phyloP scores from a whole-genome alignment of 2,888 invertebrate species.

The Cepaea hortensis region DNA sequence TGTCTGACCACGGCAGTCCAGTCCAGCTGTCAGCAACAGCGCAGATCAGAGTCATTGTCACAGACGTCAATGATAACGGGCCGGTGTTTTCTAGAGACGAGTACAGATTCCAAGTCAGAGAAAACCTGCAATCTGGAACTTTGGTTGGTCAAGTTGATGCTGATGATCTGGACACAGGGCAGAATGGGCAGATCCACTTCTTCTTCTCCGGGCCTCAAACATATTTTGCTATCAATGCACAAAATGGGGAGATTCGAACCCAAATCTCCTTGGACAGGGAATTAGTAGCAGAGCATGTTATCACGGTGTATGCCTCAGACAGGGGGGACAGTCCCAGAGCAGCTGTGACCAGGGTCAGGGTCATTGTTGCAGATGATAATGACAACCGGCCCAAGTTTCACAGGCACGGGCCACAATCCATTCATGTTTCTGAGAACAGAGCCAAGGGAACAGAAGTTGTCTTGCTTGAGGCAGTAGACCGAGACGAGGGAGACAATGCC shows the following conservation, averaged over 20 bases:
- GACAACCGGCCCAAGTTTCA: conserved; percentile 68
- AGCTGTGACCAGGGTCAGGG: conserved; percentile 68
- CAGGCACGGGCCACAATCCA: conserved; percentile 80
- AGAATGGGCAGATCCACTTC: conserved; percentile 65
- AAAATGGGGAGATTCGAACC: conserved; percentile 88
- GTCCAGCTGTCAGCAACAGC: conserved; percentile 60
- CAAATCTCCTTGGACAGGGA: conserved; percentile 91
- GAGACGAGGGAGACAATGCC: conserved; percentile 92
- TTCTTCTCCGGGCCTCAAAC: conserved; percentile 53
- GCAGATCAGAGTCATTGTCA: conserved; percentile 61
- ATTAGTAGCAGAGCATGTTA: conserved; percentile 85
- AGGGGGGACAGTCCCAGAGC: conserved; percentile 77
- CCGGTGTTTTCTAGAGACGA: conserved; percentile 82
- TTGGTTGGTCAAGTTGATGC: conserved; percentile 67
- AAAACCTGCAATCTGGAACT: conserved; percentile 63
- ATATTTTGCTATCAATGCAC: conserved; percentile 65
- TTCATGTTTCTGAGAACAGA: conserved; percentile 88
- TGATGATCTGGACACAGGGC: conserved; percentile 65
- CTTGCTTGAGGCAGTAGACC: conserved; percentile 86
- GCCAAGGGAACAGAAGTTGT: conserved; percentile 87
- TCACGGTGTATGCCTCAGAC: conserved; percentile 80
- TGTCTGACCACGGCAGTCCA: conserved; percentile 70
- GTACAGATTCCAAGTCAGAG: conserved; percentile 88
- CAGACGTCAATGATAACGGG: conserved; percentile 71
- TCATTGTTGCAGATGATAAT: conserved; percentile 64